phyloP scores from a whole-genome alignment of 2,797 vertebrate species.

The Borostomias antarcticus region DNA sequence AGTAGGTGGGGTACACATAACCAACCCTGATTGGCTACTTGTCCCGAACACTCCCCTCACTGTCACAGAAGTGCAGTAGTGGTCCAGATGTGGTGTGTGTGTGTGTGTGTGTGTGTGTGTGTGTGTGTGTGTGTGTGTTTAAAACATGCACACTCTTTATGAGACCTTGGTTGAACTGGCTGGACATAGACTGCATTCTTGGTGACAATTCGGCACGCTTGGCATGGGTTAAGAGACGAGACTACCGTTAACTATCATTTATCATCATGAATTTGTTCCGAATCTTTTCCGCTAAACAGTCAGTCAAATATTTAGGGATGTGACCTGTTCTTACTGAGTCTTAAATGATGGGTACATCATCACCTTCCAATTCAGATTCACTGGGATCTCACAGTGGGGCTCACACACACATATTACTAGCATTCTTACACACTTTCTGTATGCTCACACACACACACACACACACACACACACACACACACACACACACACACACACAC shows the following conservation, averaged over 20 bases:
- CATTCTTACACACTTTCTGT: too few relatives aligned
- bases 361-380: too few relatives aligned
- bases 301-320: background rate
- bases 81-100: background rate
- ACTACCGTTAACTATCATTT: too few relatives aligned
- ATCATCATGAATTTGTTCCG: background rate
- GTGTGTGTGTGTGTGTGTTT: background rate
- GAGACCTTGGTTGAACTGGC: background rate
- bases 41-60: background rate
- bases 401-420: too few relatives aligned
- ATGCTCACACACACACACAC: background rate
- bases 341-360: too few relatives aligned
- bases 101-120: background rate
- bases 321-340: background rate
- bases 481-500: background rate
- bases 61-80: background rate
- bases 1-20: constrained; percentile 2
- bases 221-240: too few relatives aligned
- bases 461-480: background rate
- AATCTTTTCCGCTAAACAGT: background rate
- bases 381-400: too few relatives aligned
- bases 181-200: background rate
- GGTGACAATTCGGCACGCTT: background rate
- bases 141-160: background rate
- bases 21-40: background rate